Conservation (phyloP, 2,888 invertebrate species). For the Cistogaster globosa region DNA sequence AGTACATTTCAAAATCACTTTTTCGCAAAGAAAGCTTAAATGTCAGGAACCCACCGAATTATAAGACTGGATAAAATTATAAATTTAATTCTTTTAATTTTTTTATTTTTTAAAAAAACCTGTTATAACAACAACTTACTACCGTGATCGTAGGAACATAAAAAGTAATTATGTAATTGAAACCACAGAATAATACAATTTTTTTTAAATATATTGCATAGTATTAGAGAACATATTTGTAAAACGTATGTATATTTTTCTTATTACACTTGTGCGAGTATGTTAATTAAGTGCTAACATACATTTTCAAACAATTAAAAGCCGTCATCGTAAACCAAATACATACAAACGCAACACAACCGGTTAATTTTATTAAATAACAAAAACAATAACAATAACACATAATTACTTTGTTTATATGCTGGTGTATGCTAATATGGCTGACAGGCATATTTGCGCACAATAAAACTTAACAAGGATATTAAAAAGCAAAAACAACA, state of each 20-base stretch:
- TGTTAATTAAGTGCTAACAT: constrained; percentile 73
- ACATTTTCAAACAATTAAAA: constrained; percentile 65
- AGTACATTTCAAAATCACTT: too few species aligned
- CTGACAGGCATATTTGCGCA: constrained; percentile 60
- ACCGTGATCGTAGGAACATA: not conserved
- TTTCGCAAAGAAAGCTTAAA: too few species aligned
- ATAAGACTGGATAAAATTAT: too few species aligned
- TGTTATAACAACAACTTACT: not conserved
- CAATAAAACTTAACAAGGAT: constrained; percentile 62
- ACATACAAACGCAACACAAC: constrained; percentile 11
- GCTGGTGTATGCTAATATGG: constrained; percentile 26
- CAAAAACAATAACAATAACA: constrained; percentile 40
- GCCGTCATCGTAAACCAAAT: constrained; percentile 33
- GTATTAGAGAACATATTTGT: not conserved
- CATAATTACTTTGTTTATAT: constrained; percentile 37
- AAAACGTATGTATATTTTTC: not conserved
- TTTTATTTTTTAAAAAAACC: too few species aligned
- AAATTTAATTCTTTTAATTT: too few species aligned
- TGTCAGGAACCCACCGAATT: too few species aligned
- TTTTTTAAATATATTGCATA: not conserved
- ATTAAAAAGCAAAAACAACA: constrained; percentile 49
- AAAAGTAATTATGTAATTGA: not conserved
- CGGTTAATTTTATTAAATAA: constrained; percentile 47
- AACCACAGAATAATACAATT: not conserved
- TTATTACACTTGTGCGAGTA: constrained; percentile 7